These are phyloP conservation scores for Drosophila yakuba DNA, from an alignment of 1,140 invertebrate genomes.

Conservation along the genomic window DNA sequence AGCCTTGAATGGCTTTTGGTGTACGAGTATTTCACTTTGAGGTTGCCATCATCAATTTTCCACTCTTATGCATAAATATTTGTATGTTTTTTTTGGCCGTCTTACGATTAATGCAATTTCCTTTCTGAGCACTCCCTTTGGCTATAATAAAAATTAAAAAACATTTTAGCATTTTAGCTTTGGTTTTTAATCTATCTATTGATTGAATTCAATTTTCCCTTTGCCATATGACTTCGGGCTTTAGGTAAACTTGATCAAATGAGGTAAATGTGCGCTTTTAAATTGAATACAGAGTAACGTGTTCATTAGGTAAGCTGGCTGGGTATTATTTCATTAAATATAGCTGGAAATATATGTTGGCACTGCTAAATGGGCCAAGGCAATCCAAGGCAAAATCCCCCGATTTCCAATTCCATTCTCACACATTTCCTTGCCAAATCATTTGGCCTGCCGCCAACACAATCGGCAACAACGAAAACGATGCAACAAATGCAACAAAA, in stretches of 20 bases:
- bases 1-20: no score
- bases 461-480: constrained; percentile 6
- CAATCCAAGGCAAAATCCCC: not conserved
- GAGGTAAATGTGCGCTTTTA: not conserved
- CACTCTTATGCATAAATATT: not conserved
- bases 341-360: constrained; percentile 20
- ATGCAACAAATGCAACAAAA: constrained; percentile 10
- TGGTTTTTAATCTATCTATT: not conserved
- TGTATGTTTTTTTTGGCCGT: not conserved
- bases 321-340: constrained; percentile 30
- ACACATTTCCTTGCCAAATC: constrained; percentile 47
- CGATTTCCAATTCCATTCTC: constrained; percentile 3
- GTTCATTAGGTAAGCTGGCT: not conserved
- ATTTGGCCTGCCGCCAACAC: constrained; percentile 42
- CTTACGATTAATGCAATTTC: not conserved
- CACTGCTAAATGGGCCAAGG: constrained; percentile 22
- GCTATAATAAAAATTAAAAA: no score
- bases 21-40: not conserved
- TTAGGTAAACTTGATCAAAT: not conserved
- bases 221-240: not conserved
- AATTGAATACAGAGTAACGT: not conserved
- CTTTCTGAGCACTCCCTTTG: not conserved
- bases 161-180: not conserved
- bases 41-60: not conserved
- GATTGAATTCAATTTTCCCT: not conserved